phyloP scores from a whole-genome alignment of 2,888 invertebrate genomes.

The Spisula subtruncata region DNA sequence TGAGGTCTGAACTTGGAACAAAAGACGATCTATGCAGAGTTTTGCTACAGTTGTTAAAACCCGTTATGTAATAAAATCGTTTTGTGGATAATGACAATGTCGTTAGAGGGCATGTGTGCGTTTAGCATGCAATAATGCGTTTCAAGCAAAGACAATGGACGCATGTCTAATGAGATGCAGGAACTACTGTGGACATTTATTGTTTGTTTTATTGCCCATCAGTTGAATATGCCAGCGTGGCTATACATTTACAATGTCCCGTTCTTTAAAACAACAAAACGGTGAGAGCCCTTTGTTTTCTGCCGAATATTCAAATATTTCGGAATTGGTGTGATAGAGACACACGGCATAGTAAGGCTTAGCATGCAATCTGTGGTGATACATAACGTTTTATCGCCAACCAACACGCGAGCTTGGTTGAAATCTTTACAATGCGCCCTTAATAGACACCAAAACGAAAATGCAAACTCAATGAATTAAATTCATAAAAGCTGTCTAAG shows the following conservation, averaged over 20 bases:
- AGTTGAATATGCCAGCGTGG: background rate
- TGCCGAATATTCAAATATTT: slow-evolving; percentile 24
- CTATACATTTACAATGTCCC: background rate
- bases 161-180: background rate
- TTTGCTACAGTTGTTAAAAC: background rate
- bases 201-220: slow-evolving; percentile 14
- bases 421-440: slow-evolving; percentile 22
- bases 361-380: slow-evolving; percentile 17
- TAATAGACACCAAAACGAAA: slow-evolving; percentile 25
- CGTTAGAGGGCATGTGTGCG: background rate
- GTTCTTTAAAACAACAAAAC: slow-evolving; percentile 22
- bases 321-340: background rate
- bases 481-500: slow-evolving; percentile 27
- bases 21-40: background rate
- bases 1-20: no score
- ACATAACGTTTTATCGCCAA: background rate
- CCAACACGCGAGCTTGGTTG: slow-evolving; percentile 16
- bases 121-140: slow-evolving; percentile 4
- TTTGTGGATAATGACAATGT: background rate
- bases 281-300: slow-evolving; percentile 16
- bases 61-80: background rate
- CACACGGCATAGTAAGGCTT: background rate
- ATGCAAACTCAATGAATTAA: slow-evolving; percentile 31
- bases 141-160: background rate
- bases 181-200: background rate